Evolutionary conservation across 2,113 vertebrate genomes (phyloP).

Genomic region (Puffinus mauretanicus): DNA sequence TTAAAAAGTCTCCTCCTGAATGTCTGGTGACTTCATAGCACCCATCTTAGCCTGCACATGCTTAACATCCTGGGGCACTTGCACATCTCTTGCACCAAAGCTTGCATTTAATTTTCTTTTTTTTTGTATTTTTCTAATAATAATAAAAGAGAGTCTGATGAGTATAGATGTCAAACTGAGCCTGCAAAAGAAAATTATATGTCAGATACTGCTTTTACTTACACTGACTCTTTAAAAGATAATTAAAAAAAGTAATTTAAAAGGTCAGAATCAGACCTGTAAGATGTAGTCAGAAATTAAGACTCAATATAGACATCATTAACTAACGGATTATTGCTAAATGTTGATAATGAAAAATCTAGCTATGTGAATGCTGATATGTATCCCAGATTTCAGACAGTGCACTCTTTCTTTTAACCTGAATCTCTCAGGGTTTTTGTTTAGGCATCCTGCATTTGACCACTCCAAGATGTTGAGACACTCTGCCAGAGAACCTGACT

Average conservation of each 20-base stretch:
- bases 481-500: background rate
- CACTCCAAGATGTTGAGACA: background rate
- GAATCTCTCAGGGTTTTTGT: background rate
- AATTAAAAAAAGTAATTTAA: background rate
- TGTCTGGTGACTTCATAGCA: background rate
- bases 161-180: background rate
- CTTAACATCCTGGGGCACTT: background rate
- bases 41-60: accelerated
- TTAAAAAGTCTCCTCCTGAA: too few species aligned
- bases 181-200: background rate
- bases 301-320: background rate
- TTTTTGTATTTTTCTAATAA: background rate
- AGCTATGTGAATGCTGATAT: background rate
- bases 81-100: background rate
- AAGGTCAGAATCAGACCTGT: background rate
- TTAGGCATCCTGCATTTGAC: background rate
- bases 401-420: background rate
- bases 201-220: background rate
- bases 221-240: background rate
- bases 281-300: background rate
- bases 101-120: background rate
- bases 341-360: background rate
- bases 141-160: background rate
- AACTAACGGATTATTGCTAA: background rate
- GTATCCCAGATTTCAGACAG: background rate